These are phyloP conservation scores for Scaptodrosophila lebanonensis DNA, from an alignment of 1,140 invertebrate genomes.

Conservation along the genomic window DNA sequence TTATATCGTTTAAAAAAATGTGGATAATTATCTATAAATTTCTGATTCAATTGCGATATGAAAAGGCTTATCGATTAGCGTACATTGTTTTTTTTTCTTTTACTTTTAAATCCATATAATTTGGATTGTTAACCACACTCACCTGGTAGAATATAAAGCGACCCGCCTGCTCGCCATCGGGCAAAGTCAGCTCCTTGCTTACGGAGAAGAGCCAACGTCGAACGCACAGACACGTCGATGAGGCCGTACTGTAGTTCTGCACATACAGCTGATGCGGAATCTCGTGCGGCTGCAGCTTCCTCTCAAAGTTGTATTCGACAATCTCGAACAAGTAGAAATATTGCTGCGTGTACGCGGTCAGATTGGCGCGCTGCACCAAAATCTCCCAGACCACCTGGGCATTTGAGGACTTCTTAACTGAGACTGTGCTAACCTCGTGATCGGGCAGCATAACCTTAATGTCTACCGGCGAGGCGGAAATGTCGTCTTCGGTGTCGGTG, in stretches of 20 bases:
- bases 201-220: constrained; percentile 96
- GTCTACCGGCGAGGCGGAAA: constrained; percentile 92
- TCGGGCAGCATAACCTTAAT: constrained; percentile 92
- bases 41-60: too few species aligned
- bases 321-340: constrained; percentile 99
- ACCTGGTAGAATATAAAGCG: constrained; percentile 89
- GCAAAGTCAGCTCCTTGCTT: constrained; percentile 84
- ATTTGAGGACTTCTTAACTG: constrained; percentile 92
- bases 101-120: too few species aligned
- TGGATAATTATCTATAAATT: too few species aligned
- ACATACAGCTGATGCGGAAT: constrained; percentile 98
- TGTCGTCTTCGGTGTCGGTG: constrained; percentile 93
- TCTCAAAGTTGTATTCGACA: constrained; percentile 97
- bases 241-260: constrained; percentile 99
- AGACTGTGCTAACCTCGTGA: constrained; percentile 92
- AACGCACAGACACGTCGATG: constrained; percentile 95
- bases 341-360: constrained; percentile 88
- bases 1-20: too few species aligned
- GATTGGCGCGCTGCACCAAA: constrained; percentile 90
- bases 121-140: too few species aligned
- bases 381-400: constrained; percentile 94
- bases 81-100: too few species aligned
- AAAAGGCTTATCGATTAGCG: too few species aligned
- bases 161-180: constrained; percentile 81
- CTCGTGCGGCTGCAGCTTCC: constrained; percentile 95